Evolutionary conservation across 2,888 invertebrate species (phyloP).

Genomic region (Venusia cambrica): DNA sequence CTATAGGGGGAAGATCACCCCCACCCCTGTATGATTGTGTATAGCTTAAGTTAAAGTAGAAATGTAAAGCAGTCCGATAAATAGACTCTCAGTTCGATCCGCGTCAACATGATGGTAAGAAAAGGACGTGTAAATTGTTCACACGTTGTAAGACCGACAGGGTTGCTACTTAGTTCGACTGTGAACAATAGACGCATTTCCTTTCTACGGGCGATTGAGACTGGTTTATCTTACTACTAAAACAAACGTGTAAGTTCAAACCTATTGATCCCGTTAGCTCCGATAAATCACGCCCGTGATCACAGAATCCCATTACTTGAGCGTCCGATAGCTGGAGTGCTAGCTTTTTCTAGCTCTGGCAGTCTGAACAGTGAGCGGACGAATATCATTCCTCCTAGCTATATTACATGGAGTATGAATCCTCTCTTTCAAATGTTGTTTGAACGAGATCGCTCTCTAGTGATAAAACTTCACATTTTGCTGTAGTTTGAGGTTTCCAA

Average conservation of each 20-base stretch:
- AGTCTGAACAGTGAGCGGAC: constrained; percentile 24
- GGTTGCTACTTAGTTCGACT: constrained; percentile 6
- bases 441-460: too few species aligned
- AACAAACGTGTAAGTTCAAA: constrained; percentile 30
- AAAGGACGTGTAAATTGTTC: constrained; percentile 1
- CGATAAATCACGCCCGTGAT: constrained; percentile 45
- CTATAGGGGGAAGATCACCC: too few species aligned
- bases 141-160: constrained; percentile 1
- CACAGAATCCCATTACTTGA: constrained; percentile 52
- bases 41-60: too few species aligned
- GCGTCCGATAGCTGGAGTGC: constrained; percentile 48
- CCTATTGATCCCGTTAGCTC: constrained; percentile 30
- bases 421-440: too few species aligned
- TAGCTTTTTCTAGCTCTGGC: constrained; percentile 37
- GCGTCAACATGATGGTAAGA: too few species aligned
- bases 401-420: too few species aligned
- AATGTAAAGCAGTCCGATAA: too few species aligned
- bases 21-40: too few species aligned
- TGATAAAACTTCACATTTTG: too few species aligned
- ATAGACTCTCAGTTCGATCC: too few species aligned
- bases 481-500: too few species aligned
- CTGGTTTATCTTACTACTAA: constrained; percentile 20
- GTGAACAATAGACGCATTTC: constrained; percentile 12
- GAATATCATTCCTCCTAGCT: not conserved
- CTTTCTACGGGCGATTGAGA: constrained; percentile 11